phyloP scores from a whole-genome alignment of 1,140 invertebrate species.

The Drosophila insularis region DNA sequence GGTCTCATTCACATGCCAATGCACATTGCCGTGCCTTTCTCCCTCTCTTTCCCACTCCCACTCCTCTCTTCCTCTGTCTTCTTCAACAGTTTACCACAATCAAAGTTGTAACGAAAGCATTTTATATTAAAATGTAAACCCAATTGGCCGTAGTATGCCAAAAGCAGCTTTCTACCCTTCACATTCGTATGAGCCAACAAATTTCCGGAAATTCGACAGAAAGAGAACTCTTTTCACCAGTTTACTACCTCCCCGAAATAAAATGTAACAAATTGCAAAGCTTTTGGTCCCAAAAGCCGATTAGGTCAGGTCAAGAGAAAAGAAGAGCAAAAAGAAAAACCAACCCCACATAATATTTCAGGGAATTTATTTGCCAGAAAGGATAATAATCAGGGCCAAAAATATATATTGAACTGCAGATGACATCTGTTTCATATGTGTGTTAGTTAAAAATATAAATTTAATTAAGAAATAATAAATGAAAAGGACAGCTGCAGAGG shows the following conservation, averaged over 20 bases:
- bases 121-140: conserved; percentile 48
- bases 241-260: background rate
- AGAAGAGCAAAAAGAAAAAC: no score
- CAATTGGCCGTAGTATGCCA: conserved; percentile 52
- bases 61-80: conserved; percentile 11
- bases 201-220: conserved; percentile 8
- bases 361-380: conserved; percentile 6
- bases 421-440: background rate
- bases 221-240: background rate
- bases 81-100: conserved; percentile 45
- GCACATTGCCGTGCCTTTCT: background rate
- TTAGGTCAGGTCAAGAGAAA: conserved; percentile 31
- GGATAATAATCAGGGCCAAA: background rate
- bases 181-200: background rate
- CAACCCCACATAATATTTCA: conserved; percentile 18
- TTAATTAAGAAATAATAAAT: background rate
- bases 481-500: no score
- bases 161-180: conserved; percentile 13
- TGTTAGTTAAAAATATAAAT: background rate
- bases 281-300: conserved; percentile 25
- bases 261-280: conserved; percentile 9
- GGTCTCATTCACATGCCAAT: conserved; percentile 7
- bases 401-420: background rate
- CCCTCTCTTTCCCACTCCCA: background rate
- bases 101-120: conserved; percentile 36